Conservation (phyloP, 2,113 vertebrate species). For the Crotalus tigris region DNA sequence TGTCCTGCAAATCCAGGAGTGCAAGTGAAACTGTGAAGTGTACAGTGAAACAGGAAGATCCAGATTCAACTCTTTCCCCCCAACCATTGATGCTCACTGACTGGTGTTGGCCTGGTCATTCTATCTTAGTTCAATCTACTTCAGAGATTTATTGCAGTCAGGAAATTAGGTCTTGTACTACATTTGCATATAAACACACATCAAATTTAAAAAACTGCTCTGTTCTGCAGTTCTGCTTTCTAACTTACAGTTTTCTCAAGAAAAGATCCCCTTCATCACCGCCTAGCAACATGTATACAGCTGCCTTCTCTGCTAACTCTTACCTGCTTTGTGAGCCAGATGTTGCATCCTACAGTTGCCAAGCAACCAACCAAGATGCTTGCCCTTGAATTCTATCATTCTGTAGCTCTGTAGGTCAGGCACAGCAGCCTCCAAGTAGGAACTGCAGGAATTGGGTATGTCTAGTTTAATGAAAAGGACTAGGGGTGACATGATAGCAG, state of each 20-base stretch:
- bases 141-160: neutral
- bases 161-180: neutral
- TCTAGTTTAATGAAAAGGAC: neutral
- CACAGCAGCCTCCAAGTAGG: neutral
- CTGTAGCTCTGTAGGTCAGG: neutral
- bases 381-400: neutral
- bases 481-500: neutral
- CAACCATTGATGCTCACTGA: neutral
- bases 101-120: neutral
- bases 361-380: neutral
- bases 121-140: neutral
- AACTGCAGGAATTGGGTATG: neutral
- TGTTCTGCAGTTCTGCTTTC: neutral
- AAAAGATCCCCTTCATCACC: neutral
- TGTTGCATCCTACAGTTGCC: neutral
- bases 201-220: neutral
- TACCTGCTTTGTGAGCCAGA: neutral
- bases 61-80: neutral
- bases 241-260: neutral
- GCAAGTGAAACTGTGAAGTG: no score
- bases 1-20: neutral
- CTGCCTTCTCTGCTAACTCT: neutral
- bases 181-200: neutral
- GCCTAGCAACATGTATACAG: neutral
- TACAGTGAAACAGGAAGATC: neutral